Evolutionary conservation across 2,113 vertebrate species (phyloP).

Genomic region (Callipepla squamata): DNA sequence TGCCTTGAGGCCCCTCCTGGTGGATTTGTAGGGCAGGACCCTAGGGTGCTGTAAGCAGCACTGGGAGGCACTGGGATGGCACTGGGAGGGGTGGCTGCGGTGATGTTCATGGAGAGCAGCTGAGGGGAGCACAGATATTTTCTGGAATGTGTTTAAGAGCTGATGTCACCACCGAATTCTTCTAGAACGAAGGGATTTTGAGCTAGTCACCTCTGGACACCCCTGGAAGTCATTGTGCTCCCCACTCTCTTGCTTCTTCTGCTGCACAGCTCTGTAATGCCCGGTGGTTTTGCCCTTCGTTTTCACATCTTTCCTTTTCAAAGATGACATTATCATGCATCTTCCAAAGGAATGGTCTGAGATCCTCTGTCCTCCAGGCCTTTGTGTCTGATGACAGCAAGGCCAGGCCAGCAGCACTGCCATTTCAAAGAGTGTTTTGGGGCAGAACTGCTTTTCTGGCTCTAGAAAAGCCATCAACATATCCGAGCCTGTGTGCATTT

Average conservation of each 20-base stretch:
- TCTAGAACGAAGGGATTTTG: background rate
- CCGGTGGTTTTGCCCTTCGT: accelerated
- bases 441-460: background rate
- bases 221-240: background rate
- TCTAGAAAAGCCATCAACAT: background rate
- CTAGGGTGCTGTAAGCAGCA: background rate
- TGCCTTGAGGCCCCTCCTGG: background rate
- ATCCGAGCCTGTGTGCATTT: background rate
- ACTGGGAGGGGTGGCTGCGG: background rate
- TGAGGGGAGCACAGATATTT: background rate
- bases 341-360: background rate
- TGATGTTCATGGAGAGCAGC: background rate
- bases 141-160: background rate
- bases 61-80: background rate
- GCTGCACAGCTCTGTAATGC: background rate
- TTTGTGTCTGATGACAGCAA: background rate
- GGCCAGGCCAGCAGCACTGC: background rate
- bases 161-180: background rate
- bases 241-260: background rate
- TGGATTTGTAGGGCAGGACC: background rate
- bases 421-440: background rate
- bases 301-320: background rate
- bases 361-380: background rate
- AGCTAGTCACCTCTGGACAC: background rate
- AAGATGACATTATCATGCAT: background rate